These are phyloP conservation scores for Bos indicus DNA, from an alignment of 2,113 vertebrate species.

Conservation along the genomic window DNA sequence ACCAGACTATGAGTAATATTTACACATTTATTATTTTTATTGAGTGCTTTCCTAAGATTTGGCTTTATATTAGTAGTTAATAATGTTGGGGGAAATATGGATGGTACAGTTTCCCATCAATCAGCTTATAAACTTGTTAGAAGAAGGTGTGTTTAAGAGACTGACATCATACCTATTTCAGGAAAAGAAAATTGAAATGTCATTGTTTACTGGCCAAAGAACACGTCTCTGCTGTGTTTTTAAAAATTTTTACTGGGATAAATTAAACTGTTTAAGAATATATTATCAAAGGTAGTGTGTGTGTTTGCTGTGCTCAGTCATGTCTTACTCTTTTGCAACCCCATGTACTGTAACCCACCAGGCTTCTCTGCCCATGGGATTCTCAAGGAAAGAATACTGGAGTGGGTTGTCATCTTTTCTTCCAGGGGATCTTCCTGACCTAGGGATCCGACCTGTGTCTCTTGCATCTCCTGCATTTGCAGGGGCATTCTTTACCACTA, in stretches of 20 bases:
- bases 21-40: background rate
- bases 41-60: background rate
- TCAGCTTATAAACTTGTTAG: background rate
- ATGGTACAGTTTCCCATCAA: background rate
- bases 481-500: background rate
- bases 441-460: background rate
- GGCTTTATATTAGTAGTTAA: background rate
- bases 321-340: background rate
- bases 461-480: background rate
- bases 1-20: background rate
- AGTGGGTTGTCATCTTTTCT: background rate
- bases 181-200: background rate
- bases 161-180: background rate
- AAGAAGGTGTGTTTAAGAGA: background rate
- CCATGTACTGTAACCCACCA: background rate
- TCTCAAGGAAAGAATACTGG: background rate
- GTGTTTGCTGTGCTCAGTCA: accelerated
- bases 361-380: background rate
- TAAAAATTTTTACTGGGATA: background rate
- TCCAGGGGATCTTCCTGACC: background rate
- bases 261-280: background rate
- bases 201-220: background rate
- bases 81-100: background rate
- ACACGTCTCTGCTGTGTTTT: background rate
- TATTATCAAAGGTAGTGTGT: background rate